These are phyloP conservation scores for Sussaba pulchella DNA, from an alignment of 2,888 invertebrate species.

Conservation along the genomic window DNA sequence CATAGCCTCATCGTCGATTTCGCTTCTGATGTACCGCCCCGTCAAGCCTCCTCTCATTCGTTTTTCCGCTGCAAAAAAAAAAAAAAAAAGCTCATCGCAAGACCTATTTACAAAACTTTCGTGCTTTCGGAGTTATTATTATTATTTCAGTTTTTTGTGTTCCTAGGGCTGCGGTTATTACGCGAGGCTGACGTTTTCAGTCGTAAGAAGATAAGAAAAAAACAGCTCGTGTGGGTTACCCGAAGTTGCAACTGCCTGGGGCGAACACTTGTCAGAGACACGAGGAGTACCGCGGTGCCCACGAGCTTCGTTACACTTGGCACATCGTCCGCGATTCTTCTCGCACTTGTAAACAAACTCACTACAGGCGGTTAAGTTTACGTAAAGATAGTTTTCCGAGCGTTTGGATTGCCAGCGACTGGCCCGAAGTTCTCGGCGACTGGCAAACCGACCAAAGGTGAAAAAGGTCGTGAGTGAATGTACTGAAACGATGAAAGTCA, in stretches of 20 bases:
- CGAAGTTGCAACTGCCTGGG: slow-evolving; percentile 13
- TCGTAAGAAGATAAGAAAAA: background rate
- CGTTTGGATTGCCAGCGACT: background rate
- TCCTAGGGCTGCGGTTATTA: background rate
- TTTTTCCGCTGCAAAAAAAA: background rate
- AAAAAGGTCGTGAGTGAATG: background rate
- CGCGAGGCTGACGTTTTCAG: background rate
- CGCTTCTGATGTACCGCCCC: background rate
- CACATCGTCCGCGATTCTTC: slow-evolving; percentile 6
- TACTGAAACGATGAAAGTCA: slow-evolving; percentile 1
- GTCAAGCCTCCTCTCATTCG: too few relatives aligned
- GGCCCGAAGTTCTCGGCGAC: slow-evolving; percentile 10
- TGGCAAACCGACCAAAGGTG: background rate
- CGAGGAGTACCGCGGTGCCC: background rate
- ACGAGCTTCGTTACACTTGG: slow-evolving; percentile 17
- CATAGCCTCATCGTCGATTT: background rate
- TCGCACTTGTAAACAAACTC: slow-evolving; percentile 16
- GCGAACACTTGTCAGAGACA: slow-evolving; percentile 34
- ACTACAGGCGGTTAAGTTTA: slow-evolving; percentile 19
- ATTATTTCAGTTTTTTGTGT: background rate
- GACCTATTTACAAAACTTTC: background rate
- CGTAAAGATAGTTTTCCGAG: slow-evolving; percentile 11
- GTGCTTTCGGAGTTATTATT: background rate
- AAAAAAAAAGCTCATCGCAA: background rate
- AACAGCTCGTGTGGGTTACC: background rate